Evolutionary conservation across 2,888 invertebrate species (phyloP).

Genomic region (Cephus rjabovi): DNA sequence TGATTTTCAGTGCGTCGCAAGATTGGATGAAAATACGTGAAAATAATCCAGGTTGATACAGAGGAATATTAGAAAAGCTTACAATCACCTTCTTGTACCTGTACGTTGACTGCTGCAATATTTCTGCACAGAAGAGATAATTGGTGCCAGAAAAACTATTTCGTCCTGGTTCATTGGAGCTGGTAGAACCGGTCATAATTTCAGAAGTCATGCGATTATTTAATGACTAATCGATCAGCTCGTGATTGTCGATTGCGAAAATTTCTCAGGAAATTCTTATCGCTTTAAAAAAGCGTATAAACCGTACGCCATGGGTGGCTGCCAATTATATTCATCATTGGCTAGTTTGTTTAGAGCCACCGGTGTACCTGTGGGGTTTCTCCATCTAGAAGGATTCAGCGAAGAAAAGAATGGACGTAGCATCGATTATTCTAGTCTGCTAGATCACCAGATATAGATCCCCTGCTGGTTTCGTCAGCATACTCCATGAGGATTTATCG

Average conservation of each 20-base stretch:
- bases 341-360: not conserved
- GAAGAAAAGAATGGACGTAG: not conserved
- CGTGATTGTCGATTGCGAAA: not conserved
- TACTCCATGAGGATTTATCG: not conserved
- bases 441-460: not conserved
- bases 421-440: not conserved
- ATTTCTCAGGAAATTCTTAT: not conserved
- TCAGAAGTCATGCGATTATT: not conserved
- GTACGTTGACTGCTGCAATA: not conserved
- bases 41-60: not conserved
- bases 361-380: not conserved
- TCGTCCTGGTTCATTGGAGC: not conserved
- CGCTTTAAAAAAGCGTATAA: not conserved
- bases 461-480: not conserved
- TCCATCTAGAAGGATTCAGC: not conserved
- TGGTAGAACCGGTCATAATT: not conserved
- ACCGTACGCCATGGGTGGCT: no score
- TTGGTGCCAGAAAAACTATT: not conserved
- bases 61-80: not conserved
- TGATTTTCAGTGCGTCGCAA: not conserved
- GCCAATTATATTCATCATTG: no score
- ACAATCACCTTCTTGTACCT: not conserved
- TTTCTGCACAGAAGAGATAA: not conserved
- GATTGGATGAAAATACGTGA: not conserved
- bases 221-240: not conserved